Evolutionary conservation across 2,888 invertebrate genomes (phyloP).

Genomic region (Cancer borealis): DNA sequence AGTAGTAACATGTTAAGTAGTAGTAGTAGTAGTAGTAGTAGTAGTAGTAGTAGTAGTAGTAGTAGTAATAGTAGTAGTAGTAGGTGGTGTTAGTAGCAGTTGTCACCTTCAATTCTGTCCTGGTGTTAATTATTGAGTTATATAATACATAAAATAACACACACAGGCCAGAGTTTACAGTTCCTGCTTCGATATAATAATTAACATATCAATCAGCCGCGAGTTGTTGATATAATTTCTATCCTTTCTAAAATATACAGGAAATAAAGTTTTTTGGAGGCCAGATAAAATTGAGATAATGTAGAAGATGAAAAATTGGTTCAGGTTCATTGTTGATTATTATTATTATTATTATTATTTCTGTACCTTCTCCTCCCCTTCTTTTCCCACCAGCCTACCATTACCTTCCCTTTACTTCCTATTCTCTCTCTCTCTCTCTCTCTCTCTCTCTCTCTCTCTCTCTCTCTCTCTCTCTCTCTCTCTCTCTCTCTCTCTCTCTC

Average conservation of each 20-base stretch:
- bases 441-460: background rate
- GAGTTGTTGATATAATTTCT: background rate
- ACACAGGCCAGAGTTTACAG: background rate
- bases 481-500: slow-evolving; percentile 20
- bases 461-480: slow-evolving; percentile 20
- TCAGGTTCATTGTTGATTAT: background rate
- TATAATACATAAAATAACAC: too few relatives aligned
- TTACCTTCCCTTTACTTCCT: background rate
- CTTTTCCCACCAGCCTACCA: too few relatives aligned
- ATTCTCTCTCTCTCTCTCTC: background rate
- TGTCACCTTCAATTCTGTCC: too few relatives aligned
- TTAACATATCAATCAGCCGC: background rate
- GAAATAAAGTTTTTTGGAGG: background rate
- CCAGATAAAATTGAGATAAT: too few relatives aligned
- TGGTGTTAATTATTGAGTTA: too few relatives aligned
- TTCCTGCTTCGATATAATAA: background rate
- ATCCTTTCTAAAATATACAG: background rate
- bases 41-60: too few relatives aligned
- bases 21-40: too few relatives aligned
- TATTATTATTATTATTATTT: background rate
- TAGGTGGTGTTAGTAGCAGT: too few relatives aligned
- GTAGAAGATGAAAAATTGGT: background rate
- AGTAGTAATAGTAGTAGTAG: too few relatives aligned
- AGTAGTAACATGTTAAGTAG: too few relatives aligned
- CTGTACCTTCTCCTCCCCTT: too few relatives aligned